Conservation (phyloP, 2,113 vertebrate genomes). For the Chitala chitala region DNA sequence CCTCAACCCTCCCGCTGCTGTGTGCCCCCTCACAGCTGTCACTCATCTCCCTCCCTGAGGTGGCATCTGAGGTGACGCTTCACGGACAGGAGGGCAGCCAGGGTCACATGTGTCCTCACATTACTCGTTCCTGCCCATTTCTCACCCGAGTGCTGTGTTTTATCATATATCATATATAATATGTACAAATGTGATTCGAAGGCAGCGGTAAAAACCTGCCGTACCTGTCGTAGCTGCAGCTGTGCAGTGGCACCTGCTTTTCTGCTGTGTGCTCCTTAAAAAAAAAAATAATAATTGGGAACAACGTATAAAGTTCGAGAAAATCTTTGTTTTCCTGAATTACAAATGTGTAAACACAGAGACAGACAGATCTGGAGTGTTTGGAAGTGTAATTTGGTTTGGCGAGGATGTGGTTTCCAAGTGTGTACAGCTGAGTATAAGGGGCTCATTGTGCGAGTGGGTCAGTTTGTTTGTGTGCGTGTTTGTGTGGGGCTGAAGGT, state of each 20-base stretch:
- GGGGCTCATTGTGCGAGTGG: not conserved
- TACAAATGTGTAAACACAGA: too few relatives aligned
- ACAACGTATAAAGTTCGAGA: too few relatives aligned
- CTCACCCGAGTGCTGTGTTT: too few relatives aligned
- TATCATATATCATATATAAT: too few relatives aligned
- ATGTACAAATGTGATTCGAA: too few relatives aligned
- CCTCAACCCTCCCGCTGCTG: constrained; percentile 76
- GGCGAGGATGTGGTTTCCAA: too few relatives aligned
- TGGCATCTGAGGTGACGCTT: constrained; percentile 70
- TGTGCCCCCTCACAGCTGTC: constrained; percentile 85
- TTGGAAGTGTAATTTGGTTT: too few relatives aligned
- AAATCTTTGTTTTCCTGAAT: too few relatives aligned
- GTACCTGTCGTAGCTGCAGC: constrained; percentile 23
- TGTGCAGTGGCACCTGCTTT: constrained; percentile 13
- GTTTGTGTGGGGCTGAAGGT: not conserved
- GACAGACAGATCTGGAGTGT: too few relatives aligned
- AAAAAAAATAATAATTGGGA: not conserved
- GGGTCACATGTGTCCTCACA: too few relatives aligned
- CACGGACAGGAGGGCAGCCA: not conserved
- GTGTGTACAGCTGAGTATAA: not conserved
- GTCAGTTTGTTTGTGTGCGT: not conserved
- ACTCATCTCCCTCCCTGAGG: constrained; percentile 79
- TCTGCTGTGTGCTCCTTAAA: constrained; percentile 11
- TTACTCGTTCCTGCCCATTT: too few relatives aligned
- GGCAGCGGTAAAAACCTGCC: not conserved